These are phyloP conservation scores for Glaucopsyche alexis DNA, from an alignment of 2,888 invertebrate genomes.

Conservation along the genomic window DNA sequence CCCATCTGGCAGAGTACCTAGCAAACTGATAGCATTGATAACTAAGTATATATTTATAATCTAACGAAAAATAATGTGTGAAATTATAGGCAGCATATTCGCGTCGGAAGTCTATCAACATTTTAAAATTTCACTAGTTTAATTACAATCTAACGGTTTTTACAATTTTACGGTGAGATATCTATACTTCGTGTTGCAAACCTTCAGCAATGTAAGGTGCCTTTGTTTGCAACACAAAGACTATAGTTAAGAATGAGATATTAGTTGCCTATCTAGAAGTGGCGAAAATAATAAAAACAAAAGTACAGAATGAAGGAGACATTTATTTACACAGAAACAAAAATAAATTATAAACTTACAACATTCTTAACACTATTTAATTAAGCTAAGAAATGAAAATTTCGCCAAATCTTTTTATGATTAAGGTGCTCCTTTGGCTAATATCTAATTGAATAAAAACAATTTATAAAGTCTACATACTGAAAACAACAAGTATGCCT, in stretches of 20 bases:
- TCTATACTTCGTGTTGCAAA: no score
- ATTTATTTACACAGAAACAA: constrained; percentile 17
- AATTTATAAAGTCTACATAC: not conserved
- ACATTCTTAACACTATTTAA: not conserved
- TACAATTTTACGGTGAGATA: no score
- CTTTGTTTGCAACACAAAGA: not conserved
- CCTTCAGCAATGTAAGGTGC: not conserved
- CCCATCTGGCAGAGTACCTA: no score
- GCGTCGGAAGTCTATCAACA: no score
- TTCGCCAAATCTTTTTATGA: not conserved
- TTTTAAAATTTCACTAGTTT: no score
- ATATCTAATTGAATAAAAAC: not conserved
- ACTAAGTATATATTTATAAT: no score
- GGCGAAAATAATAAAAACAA: not conserved
- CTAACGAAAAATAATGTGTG: no score
- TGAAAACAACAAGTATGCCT: not conserved
- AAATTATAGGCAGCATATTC: no score
- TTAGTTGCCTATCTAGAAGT: no score
- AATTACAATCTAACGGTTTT: no score
- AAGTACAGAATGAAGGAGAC: not conserved
- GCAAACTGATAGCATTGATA: no score
- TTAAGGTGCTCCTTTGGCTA: not conserved
- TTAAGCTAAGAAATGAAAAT: not conserved
- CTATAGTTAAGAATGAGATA: no score
- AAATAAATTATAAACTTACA: not conserved